Conservation (phyloP, 2,888 invertebrate genomes). For the Notocelia uddmanniana region DNA sequence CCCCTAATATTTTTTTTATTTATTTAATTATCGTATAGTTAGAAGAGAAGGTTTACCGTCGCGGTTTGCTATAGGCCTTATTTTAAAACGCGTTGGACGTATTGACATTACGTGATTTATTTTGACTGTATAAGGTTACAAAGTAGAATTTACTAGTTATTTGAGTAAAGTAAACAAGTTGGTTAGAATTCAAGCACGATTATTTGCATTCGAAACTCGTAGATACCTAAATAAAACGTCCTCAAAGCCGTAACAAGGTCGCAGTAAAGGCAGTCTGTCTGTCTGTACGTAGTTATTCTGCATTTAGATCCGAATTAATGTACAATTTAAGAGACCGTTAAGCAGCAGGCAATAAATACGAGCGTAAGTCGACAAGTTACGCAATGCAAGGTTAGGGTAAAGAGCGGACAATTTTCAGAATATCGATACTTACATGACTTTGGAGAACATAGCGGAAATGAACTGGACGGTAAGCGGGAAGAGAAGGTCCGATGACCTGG, state of each 20-base stretch:
- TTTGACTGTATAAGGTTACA: too few species aligned
- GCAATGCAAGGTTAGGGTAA: constrained; percentile 14
- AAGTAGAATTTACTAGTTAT: too few species aligned
- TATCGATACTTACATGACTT: constrained; percentile 3
- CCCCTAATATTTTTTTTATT: too few species aligned
- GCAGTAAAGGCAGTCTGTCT: constrained; percentile 10
- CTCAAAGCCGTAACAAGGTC: constrained; percentile 24
- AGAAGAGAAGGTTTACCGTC: too few species aligned
- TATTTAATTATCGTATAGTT: too few species aligned
- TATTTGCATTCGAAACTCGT: neutral
- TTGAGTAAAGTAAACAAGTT: too few species aligned
- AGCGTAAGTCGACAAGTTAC: constrained; percentile 31
- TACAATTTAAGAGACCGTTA: constrained; percentile 31
- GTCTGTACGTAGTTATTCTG: constrained; percentile 28
- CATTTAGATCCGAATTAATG: constrained; percentile 36
- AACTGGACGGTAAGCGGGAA: too few species aligned
- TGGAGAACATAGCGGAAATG: neutral
- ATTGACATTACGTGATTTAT: too few species aligned
- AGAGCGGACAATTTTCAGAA: neutral
- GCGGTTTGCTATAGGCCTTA: too few species aligned
- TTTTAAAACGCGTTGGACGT: too few species aligned
- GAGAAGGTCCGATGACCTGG: too few species aligned
- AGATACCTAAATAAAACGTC: constrained; percentile 9
- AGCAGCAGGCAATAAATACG: constrained; percentile 31
- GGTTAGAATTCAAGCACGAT: too few species aligned